phyloP scores from a whole-genome alignment of 2,888 invertebrate species.

The Corbicula japonica region DNA sequence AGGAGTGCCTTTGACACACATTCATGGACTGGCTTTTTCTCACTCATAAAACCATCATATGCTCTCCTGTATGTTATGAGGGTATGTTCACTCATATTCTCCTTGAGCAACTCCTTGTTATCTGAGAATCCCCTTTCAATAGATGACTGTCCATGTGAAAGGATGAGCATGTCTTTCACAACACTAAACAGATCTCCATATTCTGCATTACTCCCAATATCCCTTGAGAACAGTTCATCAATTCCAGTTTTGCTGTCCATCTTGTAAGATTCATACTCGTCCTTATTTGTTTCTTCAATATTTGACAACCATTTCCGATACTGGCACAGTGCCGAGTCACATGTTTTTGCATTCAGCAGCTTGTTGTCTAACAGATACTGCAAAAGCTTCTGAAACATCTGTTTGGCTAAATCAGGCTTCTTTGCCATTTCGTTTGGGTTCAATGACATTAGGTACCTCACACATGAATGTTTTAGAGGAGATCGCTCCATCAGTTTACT shows the following conservation, averaged over 20 bases:
- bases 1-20: slow-evolving; percentile 4
- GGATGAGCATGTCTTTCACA: too few species aligned
- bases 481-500: slow-evolving; percentile 30
- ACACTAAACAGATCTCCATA: background rate
- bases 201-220: slow-evolving; percentile 18
- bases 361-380: slow-evolving; percentile 21
- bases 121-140: too few species aligned
- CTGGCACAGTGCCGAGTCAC: slow-evolving; percentile 18
- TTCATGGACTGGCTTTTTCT: slow-evolving; percentile 8
- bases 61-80: too few species aligned
- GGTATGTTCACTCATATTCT: background rate
- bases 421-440: slow-evolving; percentile 19
- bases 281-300: slow-evolving; percentile 10
- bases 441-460: slow-evolving; percentile 30
- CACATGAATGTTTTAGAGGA: slow-evolving; percentile 34
- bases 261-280: slow-evolving; percentile 8
- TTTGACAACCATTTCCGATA: slow-evolving; percentile 20
- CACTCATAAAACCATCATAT: background rate
- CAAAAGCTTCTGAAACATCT: slow-evolving; percentile 17
- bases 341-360: slow-evolving; percentile 15
- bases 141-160: too few species aligned
- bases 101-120: too few species aligned
- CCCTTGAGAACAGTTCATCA: slow-evolving; percentile 14
- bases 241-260: slow-evolving; percentile 10
- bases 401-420: background rate